Evolutionary conservation across 2,113 vertebrate species (phyloP).

Genomic region (Oncorhynchus gorbuscha): DNA sequence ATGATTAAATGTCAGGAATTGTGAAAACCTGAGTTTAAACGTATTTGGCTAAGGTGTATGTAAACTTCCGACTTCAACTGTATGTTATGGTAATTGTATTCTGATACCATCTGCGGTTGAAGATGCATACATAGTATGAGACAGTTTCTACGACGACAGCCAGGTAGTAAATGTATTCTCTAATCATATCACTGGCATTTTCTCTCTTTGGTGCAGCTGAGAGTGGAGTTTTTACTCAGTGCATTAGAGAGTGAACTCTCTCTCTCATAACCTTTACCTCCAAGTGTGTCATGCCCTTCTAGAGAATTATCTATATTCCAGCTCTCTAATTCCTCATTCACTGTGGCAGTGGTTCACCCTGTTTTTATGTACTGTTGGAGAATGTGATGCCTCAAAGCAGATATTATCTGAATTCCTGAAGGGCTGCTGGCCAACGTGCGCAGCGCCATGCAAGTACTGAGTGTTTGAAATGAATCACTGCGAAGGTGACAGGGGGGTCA

Average conservation of each 20-base stretch:
- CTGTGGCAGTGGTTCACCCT: background rate
- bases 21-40: no score
- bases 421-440: constrained; percentile 20
- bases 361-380: constrained; percentile 41
- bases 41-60: no score
- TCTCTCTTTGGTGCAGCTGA: constrained; percentile 12
- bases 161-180: constrained; percentile 12
- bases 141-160: no score
- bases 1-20: no score
- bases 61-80: no score
- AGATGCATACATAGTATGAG: no score
- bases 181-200: constrained; percentile 29
- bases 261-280: no score
- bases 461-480: constrained; percentile 64
- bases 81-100: no score
- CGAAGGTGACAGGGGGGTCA: constrained; percentile 66
- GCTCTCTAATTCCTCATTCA: constrained; percentile 30
- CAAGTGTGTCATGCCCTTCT: constrained; percentile 23
- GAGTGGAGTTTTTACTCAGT: background rate
- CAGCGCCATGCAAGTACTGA: constrained; percentile 3
- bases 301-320: constrained; percentile 48
- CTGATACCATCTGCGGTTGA: no score
- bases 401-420: constrained; percentile 57
- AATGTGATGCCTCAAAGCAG: constrained; percentile 36
- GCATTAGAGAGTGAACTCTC: no score